Evolutionary conservation across 2,888 invertebrate genomes (phyloP).

Genomic region (Synergus umbraculus): DNA sequence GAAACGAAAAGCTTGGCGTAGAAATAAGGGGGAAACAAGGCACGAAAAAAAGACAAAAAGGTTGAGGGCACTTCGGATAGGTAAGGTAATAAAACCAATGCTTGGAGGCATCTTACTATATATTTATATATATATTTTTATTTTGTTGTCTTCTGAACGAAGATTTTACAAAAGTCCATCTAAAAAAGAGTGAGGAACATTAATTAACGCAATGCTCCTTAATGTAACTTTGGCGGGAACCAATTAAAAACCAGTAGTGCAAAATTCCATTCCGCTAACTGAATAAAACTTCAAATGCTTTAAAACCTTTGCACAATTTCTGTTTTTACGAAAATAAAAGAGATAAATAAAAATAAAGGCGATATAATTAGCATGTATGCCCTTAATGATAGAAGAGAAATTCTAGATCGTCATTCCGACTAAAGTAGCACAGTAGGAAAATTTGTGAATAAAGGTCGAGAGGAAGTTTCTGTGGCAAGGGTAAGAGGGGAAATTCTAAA

Average conservation of each 20-base stretch:
- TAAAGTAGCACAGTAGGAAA: neutral
- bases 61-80: neutral
- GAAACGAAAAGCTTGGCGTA: conserved; percentile 24
- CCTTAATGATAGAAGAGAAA: no score
- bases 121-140: neutral
- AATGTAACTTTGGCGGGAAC: no score
- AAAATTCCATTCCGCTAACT: no score
- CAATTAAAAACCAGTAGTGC: no score
- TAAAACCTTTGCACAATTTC: no score
- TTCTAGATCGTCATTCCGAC: neutral
- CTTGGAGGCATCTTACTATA: neutral
- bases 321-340: neutral
- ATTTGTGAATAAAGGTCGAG: neutral
- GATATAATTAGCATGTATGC: no score
- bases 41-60: neutral
- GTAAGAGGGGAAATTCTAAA: neutral
- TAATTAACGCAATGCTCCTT: no score
- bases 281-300: no score
- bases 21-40: neutral
- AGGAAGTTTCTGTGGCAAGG: neutral
- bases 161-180: neutral
- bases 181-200: no score
- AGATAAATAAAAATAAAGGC: neutral
- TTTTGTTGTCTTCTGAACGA: neutral
- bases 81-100: neutral